phyloP scores from a whole-genome alignment of 2,113 vertebrate genomes.

The Salvelinus sp. region DNA sequence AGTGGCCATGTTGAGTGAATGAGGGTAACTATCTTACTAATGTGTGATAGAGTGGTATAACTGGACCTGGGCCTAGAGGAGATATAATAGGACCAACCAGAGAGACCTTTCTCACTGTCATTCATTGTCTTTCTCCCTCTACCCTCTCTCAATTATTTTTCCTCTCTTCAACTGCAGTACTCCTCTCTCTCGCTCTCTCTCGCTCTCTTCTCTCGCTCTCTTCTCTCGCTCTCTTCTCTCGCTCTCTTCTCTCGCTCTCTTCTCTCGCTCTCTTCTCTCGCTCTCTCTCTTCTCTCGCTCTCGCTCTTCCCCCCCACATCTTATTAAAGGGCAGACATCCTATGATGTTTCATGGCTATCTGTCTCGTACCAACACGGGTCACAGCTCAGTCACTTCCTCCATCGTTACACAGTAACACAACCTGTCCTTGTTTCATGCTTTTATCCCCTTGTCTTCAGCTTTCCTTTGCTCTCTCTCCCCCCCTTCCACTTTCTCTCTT shows the following conservation, averaged over 20 bases:
- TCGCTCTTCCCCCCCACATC: not conserved
- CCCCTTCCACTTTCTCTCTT: not conserved
- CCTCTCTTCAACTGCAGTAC: not conserved
- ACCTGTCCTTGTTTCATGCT: not conserved
- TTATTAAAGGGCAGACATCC: not conserved
- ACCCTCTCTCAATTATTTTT: too few species aligned
- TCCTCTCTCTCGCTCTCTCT: not conserved
- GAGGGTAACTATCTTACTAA: slow-evolving; percentile 6
- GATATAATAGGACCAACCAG: slow-evolving; percentile 13
- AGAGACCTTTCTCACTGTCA: not conserved
- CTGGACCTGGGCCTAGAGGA: not conserved
- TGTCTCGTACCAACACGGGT: not conserved
- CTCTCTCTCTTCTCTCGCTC: not conserved
- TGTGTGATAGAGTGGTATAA: not conserved
- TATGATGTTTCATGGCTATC: not conserved
- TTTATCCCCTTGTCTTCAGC: not conserved
- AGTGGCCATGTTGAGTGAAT: not conserved
- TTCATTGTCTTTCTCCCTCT: not conserved
- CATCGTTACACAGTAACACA: not conserved
- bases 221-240: too few species aligned
- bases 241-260: not conserved
- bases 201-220: not conserved
- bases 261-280: not conserved
- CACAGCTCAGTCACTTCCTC: not conserved
- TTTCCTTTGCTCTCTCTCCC: not conserved